phyloP scores from a whole-genome alignment of 2,888 invertebrate genomes.

The Clusia tigrina region DNA sequence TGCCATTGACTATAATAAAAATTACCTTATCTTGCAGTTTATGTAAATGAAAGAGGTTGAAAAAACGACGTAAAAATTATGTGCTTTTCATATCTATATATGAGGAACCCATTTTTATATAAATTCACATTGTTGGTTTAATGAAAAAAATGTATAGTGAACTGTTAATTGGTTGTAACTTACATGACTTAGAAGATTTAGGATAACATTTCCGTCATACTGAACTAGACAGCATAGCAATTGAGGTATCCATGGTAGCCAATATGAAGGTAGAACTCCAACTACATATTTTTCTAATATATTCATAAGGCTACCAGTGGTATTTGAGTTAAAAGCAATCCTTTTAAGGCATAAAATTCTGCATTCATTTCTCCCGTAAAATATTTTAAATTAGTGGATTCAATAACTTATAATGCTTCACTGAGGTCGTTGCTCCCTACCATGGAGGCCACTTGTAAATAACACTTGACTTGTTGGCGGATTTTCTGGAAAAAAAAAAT shows the following conservation, averaged over 20 bases:
- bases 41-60: too few relatives aligned
- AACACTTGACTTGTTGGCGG: conserved; percentile 95
- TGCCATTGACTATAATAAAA: conserved; percentile 14
- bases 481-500: conserved; percentile 81
- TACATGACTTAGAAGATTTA: conserved; percentile 88
- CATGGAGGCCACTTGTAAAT: conserved; percentile 87
- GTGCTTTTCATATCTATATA: too few relatives aligned
- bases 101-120: too few relatives aligned
- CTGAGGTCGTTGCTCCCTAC: conserved; percentile 85
- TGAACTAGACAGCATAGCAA: conserved; percentile 89
- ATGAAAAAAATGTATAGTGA: too few relatives aligned
- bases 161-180: too few relatives aligned
- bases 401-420: conserved; percentile 94
- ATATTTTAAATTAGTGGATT: conserved; percentile 93
- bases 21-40: too few relatives aligned
- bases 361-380: conserved; percentile 96
- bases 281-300: conserved; percentile 92
- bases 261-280: conserved; percentile 92
- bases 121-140: too few relatives aligned
- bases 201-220: conserved; percentile 88
- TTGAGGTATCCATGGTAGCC: conserved; percentile 98
- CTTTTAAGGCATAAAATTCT: conserved; percentile 94
- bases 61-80: too few relatives aligned
- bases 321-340: conserved; percentile 84
- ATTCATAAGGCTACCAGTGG: conserved; percentile 80